phyloP scores from a whole-genome alignment of 2,888 invertebrate genomes.

The Drosophila trichaetosa region DNA sequence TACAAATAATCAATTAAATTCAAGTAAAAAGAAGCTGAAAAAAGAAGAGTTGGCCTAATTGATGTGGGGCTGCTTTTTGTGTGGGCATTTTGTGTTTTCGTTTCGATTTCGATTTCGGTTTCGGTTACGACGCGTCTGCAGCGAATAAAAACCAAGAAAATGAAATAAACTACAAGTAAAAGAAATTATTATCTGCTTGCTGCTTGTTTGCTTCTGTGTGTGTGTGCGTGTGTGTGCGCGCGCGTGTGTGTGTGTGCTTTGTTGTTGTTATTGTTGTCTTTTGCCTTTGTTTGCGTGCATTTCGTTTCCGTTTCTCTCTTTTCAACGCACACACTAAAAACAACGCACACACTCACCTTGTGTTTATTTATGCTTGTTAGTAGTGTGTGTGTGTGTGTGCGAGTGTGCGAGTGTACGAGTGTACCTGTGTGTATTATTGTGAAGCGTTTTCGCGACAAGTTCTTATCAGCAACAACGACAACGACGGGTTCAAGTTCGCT shows the following conservation, averaged over 20 bases:
- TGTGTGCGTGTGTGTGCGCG: background rate
- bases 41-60: slow-evolving; percentile 42
- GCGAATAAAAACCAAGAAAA: slow-evolving; percentile 39
- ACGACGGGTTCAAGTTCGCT: slow-evolving; percentile 48
- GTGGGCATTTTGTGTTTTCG: slow-evolving; percentile 31
- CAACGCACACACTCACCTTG: slow-evolving; percentile 10
- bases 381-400: slow-evolving; percentile 10
- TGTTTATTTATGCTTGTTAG: slow-evolving; percentile 20
- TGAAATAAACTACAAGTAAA: slow-evolving; percentile 31
- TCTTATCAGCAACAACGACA: slow-evolving; percentile 46
- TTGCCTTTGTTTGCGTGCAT: slow-evolving; percentile 58
- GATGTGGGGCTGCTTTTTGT: slow-evolving; percentile 26
- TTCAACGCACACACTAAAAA: slow-evolving; percentile 14
- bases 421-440: slow-evolving; percentile 24
- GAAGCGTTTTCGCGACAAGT: slow-evolving; percentile 49
- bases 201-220: slow-evolving; percentile 4
- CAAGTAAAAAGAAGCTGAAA: slow-evolving; percentile 21
- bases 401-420: slow-evolving; percentile 9
- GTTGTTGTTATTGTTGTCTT: slow-evolving; percentile 33
- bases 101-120: slow-evolving; percentile 37
- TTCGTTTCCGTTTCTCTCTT: slow-evolving; percentile 51
- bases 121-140: slow-evolving; percentile 20
- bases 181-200: slow-evolving; percentile 48
- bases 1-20: slow-evolving; percentile 61
- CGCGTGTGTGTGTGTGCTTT: background rate